Conservation (phyloP, 2,113 vertebrate species). For the Sphaerodactylus townsendi region DNA sequence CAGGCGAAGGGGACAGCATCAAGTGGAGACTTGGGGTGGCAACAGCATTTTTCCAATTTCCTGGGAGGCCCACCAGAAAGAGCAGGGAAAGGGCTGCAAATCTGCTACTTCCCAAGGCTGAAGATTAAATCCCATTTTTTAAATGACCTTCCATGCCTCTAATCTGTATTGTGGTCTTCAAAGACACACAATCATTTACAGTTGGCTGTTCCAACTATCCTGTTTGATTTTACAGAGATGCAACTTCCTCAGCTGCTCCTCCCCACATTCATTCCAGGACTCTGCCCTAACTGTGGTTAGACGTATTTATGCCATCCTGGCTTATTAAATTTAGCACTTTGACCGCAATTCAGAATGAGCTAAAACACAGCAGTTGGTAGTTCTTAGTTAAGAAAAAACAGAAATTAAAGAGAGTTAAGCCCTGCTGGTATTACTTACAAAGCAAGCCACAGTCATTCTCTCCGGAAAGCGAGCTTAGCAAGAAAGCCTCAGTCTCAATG, state of each 20-base stretch:
- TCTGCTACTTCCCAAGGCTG: too few relatives aligned
- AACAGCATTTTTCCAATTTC: too few relatives aligned
- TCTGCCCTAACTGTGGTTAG: fast-evolving
- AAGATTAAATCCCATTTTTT: too few relatives aligned
- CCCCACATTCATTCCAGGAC: background rate
- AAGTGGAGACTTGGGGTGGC: too few relatives aligned
- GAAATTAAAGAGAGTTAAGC: background rate
- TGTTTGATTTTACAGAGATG: background rate
- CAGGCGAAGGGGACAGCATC: too few relatives aligned
- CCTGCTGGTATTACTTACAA: fast-evolving
- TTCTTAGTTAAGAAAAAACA: background rate
- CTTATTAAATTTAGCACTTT: fast-evolving
- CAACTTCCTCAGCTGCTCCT: background rate
- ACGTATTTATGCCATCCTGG: background rate
- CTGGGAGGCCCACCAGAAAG: too few relatives aligned
- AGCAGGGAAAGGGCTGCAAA: too few relatives aligned
- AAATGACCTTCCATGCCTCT: too few relatives aligned
- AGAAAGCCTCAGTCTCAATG: background rate
- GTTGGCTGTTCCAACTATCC: too few relatives aligned
- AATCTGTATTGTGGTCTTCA: too few relatives aligned
- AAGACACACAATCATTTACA: too few relatives aligned
- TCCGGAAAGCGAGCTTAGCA: background rate
- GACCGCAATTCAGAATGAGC: fast-evolving
- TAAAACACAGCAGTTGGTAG: fast-evolving
- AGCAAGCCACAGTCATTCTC: background rate